phyloP scores from a whole-genome alignment of 2,888 invertebrate species.

The Dysmachus trigonus region DNA sequence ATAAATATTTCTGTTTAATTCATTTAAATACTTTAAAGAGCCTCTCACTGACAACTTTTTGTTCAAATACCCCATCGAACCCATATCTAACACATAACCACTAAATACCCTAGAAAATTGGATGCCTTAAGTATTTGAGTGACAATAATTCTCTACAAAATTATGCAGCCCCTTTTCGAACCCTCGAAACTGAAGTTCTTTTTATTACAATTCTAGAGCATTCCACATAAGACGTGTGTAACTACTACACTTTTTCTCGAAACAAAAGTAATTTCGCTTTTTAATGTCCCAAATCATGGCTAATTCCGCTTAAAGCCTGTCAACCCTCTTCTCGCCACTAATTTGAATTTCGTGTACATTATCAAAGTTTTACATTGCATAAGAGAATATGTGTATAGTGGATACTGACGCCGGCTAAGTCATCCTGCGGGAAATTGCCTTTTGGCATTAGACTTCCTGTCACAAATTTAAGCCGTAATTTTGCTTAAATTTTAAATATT shows the following conservation, averaged over 20 bases:
- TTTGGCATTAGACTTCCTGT: constrained; percentile 10
- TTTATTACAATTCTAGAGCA: neutral
- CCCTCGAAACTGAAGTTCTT: neutral
- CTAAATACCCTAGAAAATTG: neutral
- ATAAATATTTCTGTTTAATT: too few relatives aligned
- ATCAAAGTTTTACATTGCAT: neutral
- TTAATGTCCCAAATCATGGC: constrained; percentile 18
- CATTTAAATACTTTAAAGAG: too few relatives aligned
- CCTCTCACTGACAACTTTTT: too few relatives aligned
- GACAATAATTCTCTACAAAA: neutral
- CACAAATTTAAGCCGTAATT: neutral
- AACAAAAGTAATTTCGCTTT: neutral
- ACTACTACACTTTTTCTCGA: neutral
- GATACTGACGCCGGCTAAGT: neutral
- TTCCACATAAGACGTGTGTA: neutral
- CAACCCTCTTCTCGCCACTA: constrained; percentile 31
- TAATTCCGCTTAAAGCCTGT: constrained; percentile 20
- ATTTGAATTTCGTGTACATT: constrained; percentile 30
- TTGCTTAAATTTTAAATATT: neutral
- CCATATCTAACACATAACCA: neutral
- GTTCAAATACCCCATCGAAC: neutral
- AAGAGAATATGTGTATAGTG: neutral
- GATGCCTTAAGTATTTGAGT: neutral
- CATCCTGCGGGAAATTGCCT: constrained; percentile 24
- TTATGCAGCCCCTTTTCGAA: neutral